A percentile compares a stretch with the other conserved stretches of the same genome.
Evolutionary conservation across 2,113 vertebrate genomes (phyloP).

Genomic region (Pica pica): DNA sequence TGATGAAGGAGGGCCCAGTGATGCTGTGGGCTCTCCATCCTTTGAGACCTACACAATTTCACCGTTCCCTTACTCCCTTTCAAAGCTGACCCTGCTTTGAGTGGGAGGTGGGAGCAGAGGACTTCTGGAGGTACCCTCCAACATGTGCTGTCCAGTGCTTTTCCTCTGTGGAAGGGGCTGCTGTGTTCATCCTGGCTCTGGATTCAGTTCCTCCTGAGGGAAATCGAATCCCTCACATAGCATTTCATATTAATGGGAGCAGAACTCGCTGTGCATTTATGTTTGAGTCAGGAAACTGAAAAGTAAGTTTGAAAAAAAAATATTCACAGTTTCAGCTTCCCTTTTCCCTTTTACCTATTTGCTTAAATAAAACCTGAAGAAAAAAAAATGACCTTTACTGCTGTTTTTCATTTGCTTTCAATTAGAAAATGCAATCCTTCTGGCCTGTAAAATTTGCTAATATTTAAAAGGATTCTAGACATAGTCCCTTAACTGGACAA

Average conservation of each 20-base stretch:
- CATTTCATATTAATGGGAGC: background rate
- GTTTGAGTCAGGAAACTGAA: background rate
- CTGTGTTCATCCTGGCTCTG: background rate
- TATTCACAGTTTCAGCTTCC: background rate
- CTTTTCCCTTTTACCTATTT: background rate
- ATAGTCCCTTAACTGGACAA: background rate
- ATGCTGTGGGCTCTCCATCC: background rate
- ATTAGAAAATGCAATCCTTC: constrained; percentile 2
- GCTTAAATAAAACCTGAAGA: constrained; percentile 6
- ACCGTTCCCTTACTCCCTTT: background rate
- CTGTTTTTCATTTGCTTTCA: constrained; percentile 20
- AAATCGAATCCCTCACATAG: background rate
- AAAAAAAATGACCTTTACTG: constrained; percentile 22
- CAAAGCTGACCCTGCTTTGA: background rate
- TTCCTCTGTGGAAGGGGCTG: background rate
- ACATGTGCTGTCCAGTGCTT: background rate
- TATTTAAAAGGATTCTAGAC: constrained; percentile 33
- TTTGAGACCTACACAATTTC: background rate
- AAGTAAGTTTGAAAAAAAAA: background rate
- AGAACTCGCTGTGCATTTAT: background rate
- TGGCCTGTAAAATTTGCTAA: constrained; percentile 15
- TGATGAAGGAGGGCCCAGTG: background rate
- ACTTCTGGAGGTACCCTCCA: background rate
- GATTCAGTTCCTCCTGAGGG: background rate
- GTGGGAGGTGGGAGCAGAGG: background rate